Evolutionary conservation across 2,113 vertebrate genomes (phyloP).

Genomic region (Canis aureus): DNA sequence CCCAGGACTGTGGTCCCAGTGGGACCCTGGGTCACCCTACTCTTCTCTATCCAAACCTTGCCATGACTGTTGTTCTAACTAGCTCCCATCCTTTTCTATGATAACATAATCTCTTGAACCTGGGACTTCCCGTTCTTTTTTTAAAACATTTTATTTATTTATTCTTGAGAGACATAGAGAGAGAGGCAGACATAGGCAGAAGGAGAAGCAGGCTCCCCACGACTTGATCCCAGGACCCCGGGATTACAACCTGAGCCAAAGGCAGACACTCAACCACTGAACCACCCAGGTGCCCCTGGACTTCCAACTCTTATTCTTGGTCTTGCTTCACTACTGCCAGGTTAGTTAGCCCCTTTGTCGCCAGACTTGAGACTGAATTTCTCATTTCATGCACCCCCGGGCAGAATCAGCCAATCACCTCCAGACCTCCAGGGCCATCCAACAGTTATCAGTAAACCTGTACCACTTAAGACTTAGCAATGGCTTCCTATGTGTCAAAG

Average conservation of each 20-base stretch:
- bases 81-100: neutral
- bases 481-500: neutral
- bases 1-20: neutral
- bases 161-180: no score
- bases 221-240: no score
- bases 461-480: neutral
- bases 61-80: neutral
- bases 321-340: neutral
- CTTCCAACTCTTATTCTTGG: neutral
- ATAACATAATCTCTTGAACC: neutral
- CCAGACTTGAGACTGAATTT: neutral
- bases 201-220: no score
- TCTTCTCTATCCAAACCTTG: neutral
- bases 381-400: neutral
- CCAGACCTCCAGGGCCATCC: neutral
- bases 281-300: no score
- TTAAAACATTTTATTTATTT: no score
- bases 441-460: neutral
- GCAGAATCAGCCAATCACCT: neutral
- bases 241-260: no score
- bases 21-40: neutral
- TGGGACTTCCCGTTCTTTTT: neutral
- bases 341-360: neutral
- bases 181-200: no score
- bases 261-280: no score